Percentiles rank a stretch among this genome's conserved stretches.
Evolutionary conservation across 2,797 vertebrate species (phyloP).

Genomic region (Nannoperca australis): DNA sequence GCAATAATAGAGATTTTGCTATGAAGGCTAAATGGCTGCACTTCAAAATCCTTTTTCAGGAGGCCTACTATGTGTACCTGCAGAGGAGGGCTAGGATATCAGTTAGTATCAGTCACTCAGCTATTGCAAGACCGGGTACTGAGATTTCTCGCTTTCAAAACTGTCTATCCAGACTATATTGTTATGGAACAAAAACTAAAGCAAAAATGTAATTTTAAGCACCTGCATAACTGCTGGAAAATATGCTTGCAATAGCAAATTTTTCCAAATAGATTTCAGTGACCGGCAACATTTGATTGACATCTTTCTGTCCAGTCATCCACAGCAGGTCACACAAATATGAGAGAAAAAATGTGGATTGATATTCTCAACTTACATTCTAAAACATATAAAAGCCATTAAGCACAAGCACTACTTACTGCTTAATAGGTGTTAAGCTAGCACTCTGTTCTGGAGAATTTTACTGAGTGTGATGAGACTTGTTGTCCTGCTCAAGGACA

Average conservation of each 20-base stretch:
- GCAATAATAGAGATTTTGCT: conserved; percentile 21
- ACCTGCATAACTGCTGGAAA: neutral
- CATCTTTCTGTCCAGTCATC: neutral
- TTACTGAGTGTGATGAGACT: neutral
- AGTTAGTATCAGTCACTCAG: conserved; percentile 10
- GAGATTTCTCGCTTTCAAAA: neutral
- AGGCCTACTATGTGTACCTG: conserved; percentile 6
- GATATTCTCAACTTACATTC: neutral
- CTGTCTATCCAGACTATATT: neutral
- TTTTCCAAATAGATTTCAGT: neutral
- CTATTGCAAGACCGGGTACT: conserved; percentile 11
- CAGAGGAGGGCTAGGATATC: neutral
- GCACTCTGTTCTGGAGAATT: neutral
- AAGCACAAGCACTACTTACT: neutral
- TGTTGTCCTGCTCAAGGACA: conserved; percentile 43
- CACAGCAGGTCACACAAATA: neutral
- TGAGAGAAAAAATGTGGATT: neutral
- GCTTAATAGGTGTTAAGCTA: neutral
- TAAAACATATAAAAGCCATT: neutral
- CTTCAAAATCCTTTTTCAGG: conserved; percentile 44
- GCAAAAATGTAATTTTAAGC: neutral
- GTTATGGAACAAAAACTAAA: neutral
- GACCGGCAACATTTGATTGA: neutral
- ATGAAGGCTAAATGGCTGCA: conserved; percentile 32
- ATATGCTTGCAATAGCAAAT: neutral